These are phyloP conservation scores for Penelope pileata DNA, from an alignment of 2,113 vertebrate species.

Conservation along the genomic window DNA sequence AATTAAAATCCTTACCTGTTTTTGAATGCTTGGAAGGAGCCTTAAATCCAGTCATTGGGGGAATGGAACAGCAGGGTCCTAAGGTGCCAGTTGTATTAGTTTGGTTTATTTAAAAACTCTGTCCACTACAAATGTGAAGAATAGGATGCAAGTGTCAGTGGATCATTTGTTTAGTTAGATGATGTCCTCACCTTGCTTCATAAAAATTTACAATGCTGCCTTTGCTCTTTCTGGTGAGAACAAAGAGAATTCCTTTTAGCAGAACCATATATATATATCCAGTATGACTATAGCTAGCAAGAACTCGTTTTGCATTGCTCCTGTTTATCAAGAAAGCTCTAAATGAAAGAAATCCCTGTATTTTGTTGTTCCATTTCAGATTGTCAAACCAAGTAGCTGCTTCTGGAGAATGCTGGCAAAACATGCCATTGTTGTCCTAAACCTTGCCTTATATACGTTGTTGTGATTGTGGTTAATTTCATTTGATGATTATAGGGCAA, in stretches of 20 bases:
- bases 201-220: conserved; percentile 11
- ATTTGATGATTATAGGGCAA: neutral
- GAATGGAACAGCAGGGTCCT: conserved; percentile 32
- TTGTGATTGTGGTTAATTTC: conserved; percentile 14
- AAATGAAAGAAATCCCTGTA: conserved; percentile 19
- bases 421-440: neutral
- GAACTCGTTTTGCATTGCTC: conserved; percentile 15
- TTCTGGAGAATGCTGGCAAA: neutral
- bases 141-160: conserved; percentile 41
- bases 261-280: neutral
- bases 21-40: conserved; percentile 38
- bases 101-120: conserved; percentile 3
- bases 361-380: neutral
- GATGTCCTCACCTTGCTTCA: neutral
- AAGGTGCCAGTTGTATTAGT: neutral
- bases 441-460: neutral
- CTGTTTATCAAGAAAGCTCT: conserved; percentile 29
- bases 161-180: conserved; percentile 47
- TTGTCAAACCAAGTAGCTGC: neutral
- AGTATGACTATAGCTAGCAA: neutral
- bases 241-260: conserved; percentile 9
- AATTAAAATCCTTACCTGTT: conserved; percentile 22
- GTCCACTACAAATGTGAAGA: conserved; percentile 36
- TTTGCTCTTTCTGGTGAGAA: conserved; percentile 1
- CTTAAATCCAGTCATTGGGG: conserved; percentile 42